Conservation (phyloP, 2,888 invertebrate genomes). For the Reticulitermes lucifugus region DNA sequence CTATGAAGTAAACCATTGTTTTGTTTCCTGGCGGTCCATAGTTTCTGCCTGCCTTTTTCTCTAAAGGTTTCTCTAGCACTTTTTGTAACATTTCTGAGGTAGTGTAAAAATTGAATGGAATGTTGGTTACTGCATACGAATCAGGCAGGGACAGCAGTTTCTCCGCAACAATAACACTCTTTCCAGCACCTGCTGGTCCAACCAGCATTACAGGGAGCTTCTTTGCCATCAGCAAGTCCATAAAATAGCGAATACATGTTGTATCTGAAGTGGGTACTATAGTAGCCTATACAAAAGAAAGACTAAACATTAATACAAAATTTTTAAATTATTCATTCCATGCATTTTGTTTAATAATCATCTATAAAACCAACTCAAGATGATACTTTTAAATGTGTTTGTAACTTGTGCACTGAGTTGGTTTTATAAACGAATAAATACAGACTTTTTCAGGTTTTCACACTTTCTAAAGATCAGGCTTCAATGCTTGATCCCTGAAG, state of each 20-base stretch:
- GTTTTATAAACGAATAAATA: too few species aligned
- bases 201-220: slow-evolving; percentile 91
- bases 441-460: too few species aligned
- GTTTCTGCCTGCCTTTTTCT: slow-evolving; percentile 95
- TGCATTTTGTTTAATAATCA: too few species aligned
- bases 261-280: slow-evolving; percentile 93
- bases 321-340: too few species aligned
- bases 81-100: slow-evolving; percentile 92
- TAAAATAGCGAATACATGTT: slow-evolving; percentile 86
- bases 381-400: too few species aligned
- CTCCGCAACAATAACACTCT: slow-evolving; percentile 90
- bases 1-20: slow-evolving; percentile 92
- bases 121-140: slow-evolving; percentile 85
- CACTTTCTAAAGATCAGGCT: too few species aligned
- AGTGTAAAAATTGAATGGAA: slow-evolving; percentile 95
- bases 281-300: slow-evolving; percentile 69
- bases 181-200: slow-evolving; percentile 90
- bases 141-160: slow-evolving; percentile 81
- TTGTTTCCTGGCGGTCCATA: slow-evolving; percentile 95
- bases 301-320: not conserved
- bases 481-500: too few species aligned
- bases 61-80: slow-evolving; percentile 90
- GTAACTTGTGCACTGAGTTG: too few species aligned
- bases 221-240: slow-evolving; percentile 83
- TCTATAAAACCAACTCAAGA: too few species aligned